phyloP scores from a whole-genome alignment of 2,113 vertebrate species.

The Hemicordylus capensis region DNA sequence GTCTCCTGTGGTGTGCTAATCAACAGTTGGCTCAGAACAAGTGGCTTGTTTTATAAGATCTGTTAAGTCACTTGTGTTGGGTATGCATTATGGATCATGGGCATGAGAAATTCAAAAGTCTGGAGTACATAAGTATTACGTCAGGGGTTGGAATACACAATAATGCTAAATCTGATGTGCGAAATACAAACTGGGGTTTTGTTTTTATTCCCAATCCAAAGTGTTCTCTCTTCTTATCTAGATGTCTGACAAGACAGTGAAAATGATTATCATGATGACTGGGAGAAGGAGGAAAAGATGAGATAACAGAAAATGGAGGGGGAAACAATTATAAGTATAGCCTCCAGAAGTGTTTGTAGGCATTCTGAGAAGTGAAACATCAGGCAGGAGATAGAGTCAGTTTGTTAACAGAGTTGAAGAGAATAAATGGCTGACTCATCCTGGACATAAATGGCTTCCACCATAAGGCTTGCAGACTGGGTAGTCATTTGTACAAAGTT shows the following conservation, averaged over 20 bases:
- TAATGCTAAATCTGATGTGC: no score
- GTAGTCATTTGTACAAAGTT: no score
- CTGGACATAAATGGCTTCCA: not conserved
- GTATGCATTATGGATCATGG: not conserved
- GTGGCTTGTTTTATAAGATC: slow-evolving; percentile 42
- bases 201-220: no score
- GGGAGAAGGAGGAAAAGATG: no score
- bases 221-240: no score
- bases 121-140: no score
- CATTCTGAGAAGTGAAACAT: not conserved
- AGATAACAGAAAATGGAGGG: no score
- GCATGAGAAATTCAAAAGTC: no score
- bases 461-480: not conserved
- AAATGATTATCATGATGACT: no score
- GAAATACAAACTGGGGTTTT: no score
- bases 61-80: slow-evolving; percentile 3
- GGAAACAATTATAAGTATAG: not conserved
- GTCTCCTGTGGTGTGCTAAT: slow-evolving; percentile 27
- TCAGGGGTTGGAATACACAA: not conserved
- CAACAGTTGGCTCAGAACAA: not conserved
- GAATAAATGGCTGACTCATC: not conserved
- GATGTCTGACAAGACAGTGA: no score
- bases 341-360: not conserved
- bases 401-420: not conserved
- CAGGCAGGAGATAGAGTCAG: not conserved